Conservation (phyloP, 2,797 vertebrate genomes). For the Cossypha dichroa region DNA sequence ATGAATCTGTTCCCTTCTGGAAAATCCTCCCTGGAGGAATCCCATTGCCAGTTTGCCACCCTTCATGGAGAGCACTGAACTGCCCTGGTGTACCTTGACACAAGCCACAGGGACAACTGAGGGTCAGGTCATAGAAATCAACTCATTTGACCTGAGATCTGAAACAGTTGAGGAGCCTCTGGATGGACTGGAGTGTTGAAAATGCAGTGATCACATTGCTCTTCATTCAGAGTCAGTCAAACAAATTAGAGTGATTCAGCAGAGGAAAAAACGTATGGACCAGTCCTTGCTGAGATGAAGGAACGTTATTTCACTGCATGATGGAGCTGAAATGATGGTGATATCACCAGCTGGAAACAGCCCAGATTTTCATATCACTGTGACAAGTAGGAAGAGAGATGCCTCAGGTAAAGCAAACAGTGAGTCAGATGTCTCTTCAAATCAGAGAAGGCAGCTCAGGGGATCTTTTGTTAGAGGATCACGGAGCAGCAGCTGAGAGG, state of each 20-base stretch:
- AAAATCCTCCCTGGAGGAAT: not conserved
- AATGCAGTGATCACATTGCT: not conserved
- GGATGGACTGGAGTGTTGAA: not conserved
- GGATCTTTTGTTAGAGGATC: not conserved
- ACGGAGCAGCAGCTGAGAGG: not conserved
- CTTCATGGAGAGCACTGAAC: not conserved
- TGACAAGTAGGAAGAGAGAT: not conserved
- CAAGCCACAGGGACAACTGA: not conserved
- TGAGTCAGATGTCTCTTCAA: slow-evolving; percentile 20
- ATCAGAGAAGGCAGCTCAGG: not conserved
- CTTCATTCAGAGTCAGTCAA: not conserved
- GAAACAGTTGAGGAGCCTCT: not conserved
- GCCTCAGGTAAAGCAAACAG: slow-evolving; percentile 26
- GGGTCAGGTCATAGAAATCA: not conserved
- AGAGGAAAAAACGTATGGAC: not conserved
- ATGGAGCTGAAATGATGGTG: not conserved
- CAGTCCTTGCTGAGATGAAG: not conserved
- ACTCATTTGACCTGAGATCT: not conserved
- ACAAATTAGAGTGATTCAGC: not conserved
- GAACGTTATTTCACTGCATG: not conserved
- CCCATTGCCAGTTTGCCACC: not conserved
- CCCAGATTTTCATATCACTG: not conserved
- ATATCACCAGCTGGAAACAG: not conserved
- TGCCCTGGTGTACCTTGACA: not conserved
- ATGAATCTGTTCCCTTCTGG: not conserved